Evolutionary conservation across 2,113 vertebrate genomes (phyloP).

Genomic region (Phocoena phocoena): DNA sequence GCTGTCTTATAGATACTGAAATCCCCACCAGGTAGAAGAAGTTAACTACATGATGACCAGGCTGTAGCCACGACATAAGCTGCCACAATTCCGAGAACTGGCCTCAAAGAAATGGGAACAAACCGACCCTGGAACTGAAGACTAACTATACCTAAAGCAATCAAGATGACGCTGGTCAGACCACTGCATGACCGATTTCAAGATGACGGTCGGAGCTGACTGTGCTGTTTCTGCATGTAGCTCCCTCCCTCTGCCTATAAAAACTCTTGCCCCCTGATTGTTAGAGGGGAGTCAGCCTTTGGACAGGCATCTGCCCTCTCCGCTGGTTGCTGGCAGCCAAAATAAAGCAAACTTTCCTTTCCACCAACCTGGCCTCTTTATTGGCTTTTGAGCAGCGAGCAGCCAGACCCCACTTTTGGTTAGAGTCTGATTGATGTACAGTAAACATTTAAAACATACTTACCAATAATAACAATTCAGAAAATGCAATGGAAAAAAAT

Average conservation of each 20-base stretch:
- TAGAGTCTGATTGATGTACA: neutral
- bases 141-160: neutral
- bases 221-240: neutral
- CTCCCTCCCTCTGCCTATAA: neutral
- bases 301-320: neutral
- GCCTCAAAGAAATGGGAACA: neutral
- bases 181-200: neutral
- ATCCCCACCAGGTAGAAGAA: neutral
- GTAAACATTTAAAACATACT: neutral
- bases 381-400: too few species aligned
- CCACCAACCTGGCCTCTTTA: too few species aligned
- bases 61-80: neutral
- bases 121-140: neutral
- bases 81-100: neutral
- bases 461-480: neutral
- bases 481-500: neutral
- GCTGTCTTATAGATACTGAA: too few species aligned
- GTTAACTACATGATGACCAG: neutral
- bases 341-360: too few species aligned
- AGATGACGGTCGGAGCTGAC: neutral
- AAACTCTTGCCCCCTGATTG: neutral
- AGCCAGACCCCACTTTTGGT: neutral
- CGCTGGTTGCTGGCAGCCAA: too few species aligned
- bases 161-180: neutral
- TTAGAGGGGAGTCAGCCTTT: neutral